A percentile compares a stretch with the other conserved stretches of the same genome.
Evolutionary conservation across 2,113 vertebrate species (phyloP).

Genomic region (Lampris megalopsis): DNA sequence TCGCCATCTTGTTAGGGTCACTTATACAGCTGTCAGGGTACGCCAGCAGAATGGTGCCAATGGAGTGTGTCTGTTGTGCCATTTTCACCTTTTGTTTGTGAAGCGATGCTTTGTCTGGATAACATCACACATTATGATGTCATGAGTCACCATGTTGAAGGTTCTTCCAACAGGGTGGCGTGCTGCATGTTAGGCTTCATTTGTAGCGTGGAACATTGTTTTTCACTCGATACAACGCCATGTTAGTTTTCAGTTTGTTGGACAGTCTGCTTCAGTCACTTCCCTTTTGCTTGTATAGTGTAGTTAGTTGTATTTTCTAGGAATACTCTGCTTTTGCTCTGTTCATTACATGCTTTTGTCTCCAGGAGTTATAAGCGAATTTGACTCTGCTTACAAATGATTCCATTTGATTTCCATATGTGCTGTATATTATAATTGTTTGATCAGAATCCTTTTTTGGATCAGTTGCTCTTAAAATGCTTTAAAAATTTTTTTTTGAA

Average conservation of each 20-base stretch:
- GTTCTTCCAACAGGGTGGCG: background rate
- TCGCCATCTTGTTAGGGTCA: background rate
- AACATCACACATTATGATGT: background rate
- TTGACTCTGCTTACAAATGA: background rate
- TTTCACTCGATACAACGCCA: background rate
- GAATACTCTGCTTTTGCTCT: constrained; percentile 1
- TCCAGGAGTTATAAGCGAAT: background rate
- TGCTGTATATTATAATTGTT: constrained; percentile 10
- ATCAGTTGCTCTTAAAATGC: constrained; percentile 9
- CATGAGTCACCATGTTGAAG: background rate
- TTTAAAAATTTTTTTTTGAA: constrained; percentile 42
- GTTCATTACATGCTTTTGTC: constrained; percentile 23
- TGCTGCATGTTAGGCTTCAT: constrained; percentile 24
- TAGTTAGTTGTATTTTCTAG: constrained; percentile 32
- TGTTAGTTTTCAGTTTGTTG: constrained; percentile 7
- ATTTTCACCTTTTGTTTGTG: background rate
- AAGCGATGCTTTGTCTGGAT: constrained; percentile 1
- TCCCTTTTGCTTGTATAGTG: constrained; percentile 8
- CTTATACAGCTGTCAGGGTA: background rate
- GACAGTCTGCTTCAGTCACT: background rate
- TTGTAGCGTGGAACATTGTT: background rate
- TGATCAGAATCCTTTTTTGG: constrained; percentile 1
- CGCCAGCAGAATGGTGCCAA: constrained; percentile 29
- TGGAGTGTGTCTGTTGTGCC: constrained; percentile 9
- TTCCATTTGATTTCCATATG: constrained; percentile 10